phyloP scores from a whole-genome alignment of 2,797 vertebrate species.

The Poecile montanus region DNA sequence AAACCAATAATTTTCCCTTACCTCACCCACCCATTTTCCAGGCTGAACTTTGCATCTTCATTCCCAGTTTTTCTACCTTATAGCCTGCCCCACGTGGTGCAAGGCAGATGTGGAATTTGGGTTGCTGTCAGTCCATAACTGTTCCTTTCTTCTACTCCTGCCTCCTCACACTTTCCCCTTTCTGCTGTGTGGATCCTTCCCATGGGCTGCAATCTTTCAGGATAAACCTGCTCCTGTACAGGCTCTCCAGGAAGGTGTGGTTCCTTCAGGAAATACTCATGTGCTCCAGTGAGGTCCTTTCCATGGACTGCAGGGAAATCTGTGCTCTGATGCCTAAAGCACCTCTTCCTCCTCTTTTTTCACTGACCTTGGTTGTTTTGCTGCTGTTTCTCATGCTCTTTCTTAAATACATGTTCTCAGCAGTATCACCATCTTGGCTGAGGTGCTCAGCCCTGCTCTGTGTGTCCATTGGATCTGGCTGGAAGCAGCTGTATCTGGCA shows the following conservation, averaged over 20 bases:
- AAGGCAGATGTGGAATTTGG: neutral
- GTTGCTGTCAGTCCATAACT: neutral
- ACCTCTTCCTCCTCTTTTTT: neutral
- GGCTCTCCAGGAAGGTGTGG: neutral
- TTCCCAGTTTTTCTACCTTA: neutral
- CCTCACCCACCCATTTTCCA: neutral
- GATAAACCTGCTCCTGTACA: neutral
- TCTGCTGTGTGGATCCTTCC: neutral
- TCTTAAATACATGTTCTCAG: neutral
- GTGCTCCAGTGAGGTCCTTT: neutral
- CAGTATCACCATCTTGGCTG: neutral
- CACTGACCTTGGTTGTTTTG: neutral
- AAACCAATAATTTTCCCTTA: neutral
- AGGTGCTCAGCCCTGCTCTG: neutral
- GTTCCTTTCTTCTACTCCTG: neutral
- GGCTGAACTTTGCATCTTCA: neutral
- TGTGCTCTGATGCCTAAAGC: neutral
- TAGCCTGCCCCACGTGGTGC: neutral
- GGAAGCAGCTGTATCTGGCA: neutral
- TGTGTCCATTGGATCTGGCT: accelerated
- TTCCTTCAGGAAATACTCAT: neutral
- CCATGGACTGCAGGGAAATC: neutral
- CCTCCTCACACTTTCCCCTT: neutral
- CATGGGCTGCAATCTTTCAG: neutral
- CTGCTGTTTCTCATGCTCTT: neutral